Conservation (phyloP, 2,113 vertebrate species). For the Hepsetus odoe region DNA sequence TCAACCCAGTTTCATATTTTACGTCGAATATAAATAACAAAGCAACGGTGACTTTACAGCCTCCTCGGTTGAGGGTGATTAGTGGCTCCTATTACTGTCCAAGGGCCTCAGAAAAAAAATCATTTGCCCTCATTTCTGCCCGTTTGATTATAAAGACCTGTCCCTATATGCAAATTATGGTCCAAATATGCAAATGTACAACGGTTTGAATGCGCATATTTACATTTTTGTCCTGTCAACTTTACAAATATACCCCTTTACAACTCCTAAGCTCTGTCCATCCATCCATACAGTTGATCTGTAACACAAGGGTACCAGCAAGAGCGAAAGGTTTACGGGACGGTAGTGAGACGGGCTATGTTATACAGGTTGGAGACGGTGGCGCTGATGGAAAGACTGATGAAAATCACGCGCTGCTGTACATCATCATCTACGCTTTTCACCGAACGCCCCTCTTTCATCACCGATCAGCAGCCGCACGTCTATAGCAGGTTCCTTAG, state of each 20-base stretch:
- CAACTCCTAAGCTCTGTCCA: too few species aligned
- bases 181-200: too few species aligned
- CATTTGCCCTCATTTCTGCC: too few species aligned
- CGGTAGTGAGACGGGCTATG: too few species aligned
- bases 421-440: neutral
- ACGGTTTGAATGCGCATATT: too few species aligned
- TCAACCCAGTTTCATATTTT: slow-evolving; percentile 48
- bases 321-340: neutral
- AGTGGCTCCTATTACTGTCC: neutral
- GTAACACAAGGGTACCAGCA: too few species aligned
- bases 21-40: slow-evolving; percentile 35
- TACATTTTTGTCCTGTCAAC: too few species aligned
- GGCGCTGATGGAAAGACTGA: slow-evolving; percentile 10
- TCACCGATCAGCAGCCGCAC: slow-evolving; percentile 39
- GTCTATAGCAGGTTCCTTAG: slow-evolving; percentile 43
- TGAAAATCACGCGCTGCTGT: neutral
- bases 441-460: neutral
- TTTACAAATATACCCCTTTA: too few species aligned
- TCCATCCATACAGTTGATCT: too few species aligned
- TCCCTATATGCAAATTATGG: too few species aligned
- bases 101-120: neutral
- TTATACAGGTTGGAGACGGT: too few species aligned
- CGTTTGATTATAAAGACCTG: too few species aligned
- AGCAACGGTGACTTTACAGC: neutral
- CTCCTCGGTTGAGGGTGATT: neutral